A percentile compares a stretch with the other conserved stretches of the same genome.
phyloP scores from a whole-genome alignment of 2,797 vertebrate genomes.

The Halcyon chelicuti region DNA sequence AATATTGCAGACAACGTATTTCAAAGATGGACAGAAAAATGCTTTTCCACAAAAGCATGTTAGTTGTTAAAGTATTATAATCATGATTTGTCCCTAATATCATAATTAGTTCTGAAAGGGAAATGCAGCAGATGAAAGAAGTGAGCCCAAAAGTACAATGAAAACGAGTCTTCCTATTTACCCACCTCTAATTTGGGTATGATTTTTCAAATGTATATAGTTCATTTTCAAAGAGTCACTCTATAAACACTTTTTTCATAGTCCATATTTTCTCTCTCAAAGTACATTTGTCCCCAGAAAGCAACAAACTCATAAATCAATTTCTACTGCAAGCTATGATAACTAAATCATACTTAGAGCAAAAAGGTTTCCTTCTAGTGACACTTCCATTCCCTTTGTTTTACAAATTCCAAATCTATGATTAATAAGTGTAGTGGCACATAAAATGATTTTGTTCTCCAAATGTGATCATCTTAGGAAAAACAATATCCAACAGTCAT shows the following conservation, averaged over 20 bases:
- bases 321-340: conserved; percentile 25
- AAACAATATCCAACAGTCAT: conserved; percentile 34
- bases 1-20: not conserved
- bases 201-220: not conserved
- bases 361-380: conserved; percentile 45
- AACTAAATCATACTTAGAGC: conserved; percentile 52
- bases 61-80: not conserved
- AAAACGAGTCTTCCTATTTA: not conserved
- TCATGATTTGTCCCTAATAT: not conserved
- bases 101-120: not conserved
- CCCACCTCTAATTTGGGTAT: not conserved
- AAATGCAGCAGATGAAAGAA: conserved; percentile 12
- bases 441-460: conserved; percentile 28
- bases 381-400: conserved; percentile 43
- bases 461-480: not conserved
- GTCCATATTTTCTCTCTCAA: conserved; percentile 8
- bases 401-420: conserved; percentile 44
- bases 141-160: not conserved
- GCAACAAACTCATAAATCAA: conserved; percentile 55
- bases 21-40: conserved; percentile 8
- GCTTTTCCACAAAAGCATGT: not conserved
- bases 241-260: not conserved
- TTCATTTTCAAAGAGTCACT: not conserved
- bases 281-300: conserved; percentile 44
- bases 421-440: conserved; percentile 10